Conservation (phyloP, 2,888 invertebrate species). For the Chalcis sispes region DNA sequence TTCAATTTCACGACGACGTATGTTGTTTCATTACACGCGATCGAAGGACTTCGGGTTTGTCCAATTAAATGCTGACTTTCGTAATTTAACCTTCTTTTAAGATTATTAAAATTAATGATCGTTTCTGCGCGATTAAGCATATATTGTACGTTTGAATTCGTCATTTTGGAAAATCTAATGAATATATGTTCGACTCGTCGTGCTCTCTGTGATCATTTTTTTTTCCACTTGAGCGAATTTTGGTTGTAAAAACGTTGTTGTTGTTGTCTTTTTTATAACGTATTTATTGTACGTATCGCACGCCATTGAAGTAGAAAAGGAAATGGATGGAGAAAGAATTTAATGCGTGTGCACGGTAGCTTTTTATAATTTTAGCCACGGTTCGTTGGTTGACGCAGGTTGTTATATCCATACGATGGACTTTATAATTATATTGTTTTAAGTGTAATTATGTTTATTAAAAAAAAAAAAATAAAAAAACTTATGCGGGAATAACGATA, state of each 20-base stretch:
- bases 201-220: not conserved
- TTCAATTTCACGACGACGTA: conserved; percentile 37
- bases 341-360: not conserved
- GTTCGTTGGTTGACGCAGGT: conserved; percentile 38
- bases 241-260: no score
- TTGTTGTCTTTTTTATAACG: no score
- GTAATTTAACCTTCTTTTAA: conserved; percentile 23
- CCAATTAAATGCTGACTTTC: conserved; percentile 44
- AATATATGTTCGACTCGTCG: not conserved
- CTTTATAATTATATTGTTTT: conserved; percentile 51
- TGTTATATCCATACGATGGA: conserved; percentile 45
- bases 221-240: not conserved
- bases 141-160: not conserved
- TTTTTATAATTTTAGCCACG: conserved; percentile 45
- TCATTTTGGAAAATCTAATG: not conserved
- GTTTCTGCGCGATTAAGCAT: not conserved
- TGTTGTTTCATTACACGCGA: conserved; percentile 5
- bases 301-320: not conserved
- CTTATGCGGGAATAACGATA: conserved; percentile 10
- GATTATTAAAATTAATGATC: not conserved
- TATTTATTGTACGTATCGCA: no score
- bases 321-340: no score
- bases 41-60: conserved; percentile 37
- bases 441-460: conserved; percentile 47
- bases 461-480: no score